Conservation (phyloP, 2,888 invertebrate species). For the Ecdyonurus torrentis region DNA sequence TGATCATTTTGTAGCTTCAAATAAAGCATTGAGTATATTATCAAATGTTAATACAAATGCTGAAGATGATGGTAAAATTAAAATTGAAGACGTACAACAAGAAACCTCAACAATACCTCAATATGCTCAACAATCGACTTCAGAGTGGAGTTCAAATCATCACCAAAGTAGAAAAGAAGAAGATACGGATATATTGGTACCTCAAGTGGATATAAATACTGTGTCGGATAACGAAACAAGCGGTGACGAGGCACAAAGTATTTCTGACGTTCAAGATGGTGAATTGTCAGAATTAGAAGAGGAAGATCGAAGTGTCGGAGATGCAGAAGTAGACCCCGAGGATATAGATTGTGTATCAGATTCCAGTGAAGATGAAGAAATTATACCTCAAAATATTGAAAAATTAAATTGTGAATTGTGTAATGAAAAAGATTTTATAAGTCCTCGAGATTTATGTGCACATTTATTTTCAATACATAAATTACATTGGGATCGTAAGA, state of each 20-base stretch:
- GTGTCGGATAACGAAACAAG: not conserved
- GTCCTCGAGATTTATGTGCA: conserved; percentile 5
- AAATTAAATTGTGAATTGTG: conserved; percentile 31
- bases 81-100: not conserved
- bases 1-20: not conserved
- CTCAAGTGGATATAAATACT: not conserved
- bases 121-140: not conserved
- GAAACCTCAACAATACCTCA: not conserved
- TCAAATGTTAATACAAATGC: not conserved
- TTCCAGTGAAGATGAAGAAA: conserved; percentile 29
- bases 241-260: not conserved
- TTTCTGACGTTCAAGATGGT: not conserved
- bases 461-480: conserved; percentile 1
- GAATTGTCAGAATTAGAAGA: conserved; percentile 20
- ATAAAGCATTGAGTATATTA: not conserved
- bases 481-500: conserved; percentile 7
- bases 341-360: conserved; percentile 30
- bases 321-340: conserved; percentile 24
- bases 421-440: conserved; percentile 27
- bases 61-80: not conserved
- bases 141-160: not conserved
- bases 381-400: not conserved
- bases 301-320: conserved; percentile 23
- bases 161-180: not conserved
- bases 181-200: not conserved